A percentile compares a stretch with the other conserved stretches of the same genome.
phyloP scores from a whole-genome alignment of 1,140 invertebrate species.

The Drosophila equinoxialis region DNA sequence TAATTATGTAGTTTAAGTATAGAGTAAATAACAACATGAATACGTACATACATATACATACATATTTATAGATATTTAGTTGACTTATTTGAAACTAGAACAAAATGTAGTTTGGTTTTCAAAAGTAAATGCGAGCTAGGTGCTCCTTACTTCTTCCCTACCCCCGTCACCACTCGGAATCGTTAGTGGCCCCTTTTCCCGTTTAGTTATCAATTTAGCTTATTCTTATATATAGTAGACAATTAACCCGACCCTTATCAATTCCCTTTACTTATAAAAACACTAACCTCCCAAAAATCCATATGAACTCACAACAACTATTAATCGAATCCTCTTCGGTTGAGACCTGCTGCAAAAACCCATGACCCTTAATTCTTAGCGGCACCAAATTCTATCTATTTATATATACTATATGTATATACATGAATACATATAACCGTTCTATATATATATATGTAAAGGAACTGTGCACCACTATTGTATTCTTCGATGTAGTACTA shows the following conservation, averaged over 20 bases:
- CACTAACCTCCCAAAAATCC: not conserved
- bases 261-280: not conserved
- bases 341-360: slow-evolving; percentile 1
- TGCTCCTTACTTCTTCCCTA: not conserved
- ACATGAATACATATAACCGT: not conserved
- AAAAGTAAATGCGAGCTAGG: slow-evolving; percentile 9
- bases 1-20: not conserved
- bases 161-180: not conserved
- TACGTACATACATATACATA: slow-evolving; percentile 16
- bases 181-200: not conserved
- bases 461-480: slow-evolving; percentile 5
- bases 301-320: slow-evolving; percentile 4
- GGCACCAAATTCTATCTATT: not conserved
- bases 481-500: slow-evolving; percentile 14
- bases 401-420: not conserved
- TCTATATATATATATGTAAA: slow-evolving; percentile 5
- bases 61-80: not conserved
- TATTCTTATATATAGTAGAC: not conserved
- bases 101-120: not conserved
- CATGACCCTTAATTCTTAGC: not conserved
- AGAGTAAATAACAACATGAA: not conserved
- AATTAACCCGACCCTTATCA: not conserved
- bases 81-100: not conserved
- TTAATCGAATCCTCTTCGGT: slow-evolving; percentile 4
- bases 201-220: not conserved